These are phyloP conservation scores for Teleiodes luculella DNA, from an alignment of 2,888 invertebrate genomes.

Conservation along the genomic window DNA sequence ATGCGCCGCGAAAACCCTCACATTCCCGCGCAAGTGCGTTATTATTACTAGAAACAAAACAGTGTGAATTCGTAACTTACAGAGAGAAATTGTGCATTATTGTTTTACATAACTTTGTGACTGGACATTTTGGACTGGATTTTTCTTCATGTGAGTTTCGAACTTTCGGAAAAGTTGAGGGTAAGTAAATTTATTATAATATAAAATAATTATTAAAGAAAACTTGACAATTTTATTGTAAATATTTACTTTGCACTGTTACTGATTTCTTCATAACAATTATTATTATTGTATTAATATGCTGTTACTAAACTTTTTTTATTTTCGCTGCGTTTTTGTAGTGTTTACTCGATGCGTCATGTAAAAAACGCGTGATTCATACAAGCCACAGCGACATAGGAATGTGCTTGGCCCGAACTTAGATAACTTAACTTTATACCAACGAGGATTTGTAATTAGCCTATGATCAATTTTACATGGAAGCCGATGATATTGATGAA, in stretches of 20 bases:
- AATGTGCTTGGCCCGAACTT: constrained; percentile 27
- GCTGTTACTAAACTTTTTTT: no score
- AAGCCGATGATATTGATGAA: no score
- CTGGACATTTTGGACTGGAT: constrained; percentile 43
- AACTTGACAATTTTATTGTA: no score
- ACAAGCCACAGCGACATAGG: constrained; percentile 21
- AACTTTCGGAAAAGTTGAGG: constrained; percentile 30
- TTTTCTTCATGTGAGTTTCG: constrained; percentile 24
- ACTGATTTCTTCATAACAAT: no score
- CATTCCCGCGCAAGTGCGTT: constrained; percentile 58
- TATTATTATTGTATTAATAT: no score
- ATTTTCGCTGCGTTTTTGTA: neutral
- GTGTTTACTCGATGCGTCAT: constrained; percentile 38
- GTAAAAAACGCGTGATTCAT: constrained; percentile 51
- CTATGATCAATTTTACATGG: neutral
- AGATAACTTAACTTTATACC: no score
- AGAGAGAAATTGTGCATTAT: constrained; percentile 52
- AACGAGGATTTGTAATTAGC: no score
- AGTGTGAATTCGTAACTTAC: constrained; percentile 55
- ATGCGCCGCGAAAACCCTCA: constrained; percentile 61
- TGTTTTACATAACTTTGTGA: constrained; percentile 50
- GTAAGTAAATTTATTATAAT: constrained; percentile 38
- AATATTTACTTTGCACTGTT: no score
- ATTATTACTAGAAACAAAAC: constrained; percentile 54
- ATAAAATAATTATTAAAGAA: no score